phyloP scores from a whole-genome alignment of 2,797 vertebrate genomes.

The Diceros bicornis region DNA sequence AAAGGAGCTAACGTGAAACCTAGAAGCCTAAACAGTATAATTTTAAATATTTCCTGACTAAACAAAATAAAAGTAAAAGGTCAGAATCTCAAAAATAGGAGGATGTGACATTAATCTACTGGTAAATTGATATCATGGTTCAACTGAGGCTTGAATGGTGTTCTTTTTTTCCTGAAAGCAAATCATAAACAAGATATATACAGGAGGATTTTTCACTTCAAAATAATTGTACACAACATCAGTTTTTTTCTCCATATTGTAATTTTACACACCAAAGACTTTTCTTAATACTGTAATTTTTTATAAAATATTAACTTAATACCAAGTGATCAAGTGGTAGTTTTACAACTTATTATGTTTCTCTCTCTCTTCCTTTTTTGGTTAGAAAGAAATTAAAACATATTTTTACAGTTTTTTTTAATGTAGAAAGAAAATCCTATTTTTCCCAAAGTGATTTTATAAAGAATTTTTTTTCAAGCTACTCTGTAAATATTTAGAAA shows the following conservation, averaged over 20 bases:
- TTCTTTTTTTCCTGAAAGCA: neutral
- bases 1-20: slow-evolving; percentile 17
- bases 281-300: slow-evolving; percentile 31
- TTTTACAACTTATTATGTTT: neutral
- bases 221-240: neutral
- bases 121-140: neutral
- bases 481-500: slow-evolving; percentile 73
- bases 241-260: neutral
- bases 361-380: neutral
- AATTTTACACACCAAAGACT: neutral
- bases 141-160: neutral
- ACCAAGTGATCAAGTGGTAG: neutral
- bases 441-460: slow-evolving; percentile 73
- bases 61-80: slow-evolving; percentile 65
- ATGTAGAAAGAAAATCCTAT: neutral
- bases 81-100: slow-evolving; percentile 39
- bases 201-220: neutral
- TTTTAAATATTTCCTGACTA: slow-evolving; percentile 62
- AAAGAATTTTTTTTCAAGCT: slow-evolving; percentile 83
- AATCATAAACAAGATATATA: neutral
- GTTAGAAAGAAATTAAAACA: slow-evolving; percentile 22
- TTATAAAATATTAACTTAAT: slow-evolving; percentile 26
- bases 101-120: slow-evolving; percentile 30
- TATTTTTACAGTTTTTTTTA: slow-evolving; percentile 13
- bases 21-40: slow-evolving; percentile 39